phyloP scores from a whole-genome alignment of 2,113 vertebrate genomes.

The Brachyhypopomus gauderio region DNA sequence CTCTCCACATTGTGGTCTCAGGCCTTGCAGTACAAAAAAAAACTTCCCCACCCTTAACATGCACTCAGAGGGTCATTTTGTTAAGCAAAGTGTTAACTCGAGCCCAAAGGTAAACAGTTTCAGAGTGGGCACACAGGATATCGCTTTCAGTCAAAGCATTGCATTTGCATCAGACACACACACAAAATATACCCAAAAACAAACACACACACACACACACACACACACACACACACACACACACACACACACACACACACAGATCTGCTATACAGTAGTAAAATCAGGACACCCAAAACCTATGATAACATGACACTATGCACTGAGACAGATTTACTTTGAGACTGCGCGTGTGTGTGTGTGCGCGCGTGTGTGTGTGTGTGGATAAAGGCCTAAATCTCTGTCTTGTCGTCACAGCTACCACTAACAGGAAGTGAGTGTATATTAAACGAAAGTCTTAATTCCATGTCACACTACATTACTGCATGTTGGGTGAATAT shows the following conservation, averaged over 20 bases:
- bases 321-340: background rate
- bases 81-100: slow-evolving; percentile 47
- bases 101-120: slow-evolving; percentile 51
- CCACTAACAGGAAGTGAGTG: slow-evolving; percentile 61
- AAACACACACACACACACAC: background rate
- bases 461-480: slow-evolving; percentile 61
- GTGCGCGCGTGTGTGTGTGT: background rate
- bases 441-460: slow-evolving; percentile 56
- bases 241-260: background rate
- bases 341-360: background rate
- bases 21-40: slow-evolving; percentile 11
- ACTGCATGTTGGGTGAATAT: slow-evolving; percentile 52
- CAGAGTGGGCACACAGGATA: background rate
- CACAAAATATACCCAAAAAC: background rate
- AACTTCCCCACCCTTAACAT: slow-evolving; percentile 17
- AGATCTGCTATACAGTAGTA: background rate
- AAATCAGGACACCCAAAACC: background rate
- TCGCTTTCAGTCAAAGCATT: slow-evolving; percentile 37
- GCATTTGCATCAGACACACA: slow-evolving; percentile 21
- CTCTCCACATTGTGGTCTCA: background rate
- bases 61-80: slow-evolving; percentile 42
- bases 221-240: background rate
- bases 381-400: background rate
- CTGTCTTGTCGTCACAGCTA: slow-evolving; percentile 30
- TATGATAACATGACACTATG: background rate